Percentiles rank a stretch among this genome's conserved stretches.
Evolutionary conservation across 2,113 vertebrate species (phyloP).

Genomic region (Sisor rabdophorus): DNA sequence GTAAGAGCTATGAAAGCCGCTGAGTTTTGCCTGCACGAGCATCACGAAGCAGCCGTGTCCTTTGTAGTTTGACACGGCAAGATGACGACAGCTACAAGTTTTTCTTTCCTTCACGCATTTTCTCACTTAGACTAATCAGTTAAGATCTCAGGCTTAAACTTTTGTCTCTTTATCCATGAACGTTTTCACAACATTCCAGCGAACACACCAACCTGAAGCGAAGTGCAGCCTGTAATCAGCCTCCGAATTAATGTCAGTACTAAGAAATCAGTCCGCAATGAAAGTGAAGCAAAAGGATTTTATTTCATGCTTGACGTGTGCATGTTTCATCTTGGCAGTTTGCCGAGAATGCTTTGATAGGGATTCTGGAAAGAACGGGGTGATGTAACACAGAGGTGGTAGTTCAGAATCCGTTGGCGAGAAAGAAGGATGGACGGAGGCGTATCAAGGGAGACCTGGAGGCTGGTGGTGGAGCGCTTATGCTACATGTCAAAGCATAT

Average conservation of each 20-base stretch:
- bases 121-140: no score
- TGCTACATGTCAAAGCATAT: conserved; percentile 42
- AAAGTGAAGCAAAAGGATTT: conserved; percentile 33
- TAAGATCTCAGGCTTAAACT: no score
- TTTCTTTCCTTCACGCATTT: no score
- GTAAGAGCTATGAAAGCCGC: conserved; percentile 7
- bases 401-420: conserved; percentile 31
- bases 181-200: conserved; percentile 9
- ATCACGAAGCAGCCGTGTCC: not conserved
- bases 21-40: not conserved
- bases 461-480: conserved; percentile 48
- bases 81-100: no score
- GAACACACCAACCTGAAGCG: conserved; percentile 7
- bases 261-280: conserved; percentile 37
- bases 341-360: not conserved
- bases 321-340: conserved; percentile 20
- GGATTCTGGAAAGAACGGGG: not conserved
- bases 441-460: conserved; percentile 47
- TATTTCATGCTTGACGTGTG: conserved; percentile 17
- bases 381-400: conserved; percentile 15
- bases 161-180: no score
- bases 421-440: conserved; percentile 53
- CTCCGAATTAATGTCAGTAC: conserved; percentile 38
- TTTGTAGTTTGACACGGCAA: conserved; percentile 39
- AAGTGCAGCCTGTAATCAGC: conserved; percentile 18